phyloP scores from a whole-genome alignment of 2,888 invertebrate species.

The Polymixis flavicincta region DNA sequence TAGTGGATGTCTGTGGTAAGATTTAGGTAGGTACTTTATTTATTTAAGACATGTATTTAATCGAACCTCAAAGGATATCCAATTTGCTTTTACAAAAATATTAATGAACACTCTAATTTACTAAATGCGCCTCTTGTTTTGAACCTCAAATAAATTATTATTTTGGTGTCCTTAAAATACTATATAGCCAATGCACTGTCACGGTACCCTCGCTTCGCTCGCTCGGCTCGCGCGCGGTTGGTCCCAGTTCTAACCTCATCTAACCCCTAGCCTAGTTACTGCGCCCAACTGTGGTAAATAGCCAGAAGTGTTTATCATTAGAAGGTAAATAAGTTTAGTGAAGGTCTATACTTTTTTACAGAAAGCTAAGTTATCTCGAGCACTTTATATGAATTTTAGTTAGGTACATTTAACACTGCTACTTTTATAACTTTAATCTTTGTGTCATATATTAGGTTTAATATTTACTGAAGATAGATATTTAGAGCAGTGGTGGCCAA shows the following conservation, averaged over 20 bases:
- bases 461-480: conserved; percentile 61
- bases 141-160: neutral
- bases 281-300: neutral
- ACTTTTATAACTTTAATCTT: conserved; percentile 64
- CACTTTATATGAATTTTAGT: neutral
- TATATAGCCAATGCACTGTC: neutral
- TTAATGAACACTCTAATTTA: neutral
- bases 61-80: neutral
- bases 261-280: neutral
- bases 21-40: neutral
- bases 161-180: neutral
- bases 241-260: no score
- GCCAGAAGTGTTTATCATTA: neutral
- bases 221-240: neutral
- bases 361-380: neutral
- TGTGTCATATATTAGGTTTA: conserved; percentile 60
- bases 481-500: no score
- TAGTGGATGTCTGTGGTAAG: neutral
- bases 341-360: neutral
- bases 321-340: neutral
- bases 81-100: neutral
- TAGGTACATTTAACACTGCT: neutral
- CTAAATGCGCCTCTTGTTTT: neutral
- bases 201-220: neutral
- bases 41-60: neutral